phyloP scores from a whole-genome alignment of 2,888 invertebrate genomes.

The Venustoraphidia nigricollis region DNA sequence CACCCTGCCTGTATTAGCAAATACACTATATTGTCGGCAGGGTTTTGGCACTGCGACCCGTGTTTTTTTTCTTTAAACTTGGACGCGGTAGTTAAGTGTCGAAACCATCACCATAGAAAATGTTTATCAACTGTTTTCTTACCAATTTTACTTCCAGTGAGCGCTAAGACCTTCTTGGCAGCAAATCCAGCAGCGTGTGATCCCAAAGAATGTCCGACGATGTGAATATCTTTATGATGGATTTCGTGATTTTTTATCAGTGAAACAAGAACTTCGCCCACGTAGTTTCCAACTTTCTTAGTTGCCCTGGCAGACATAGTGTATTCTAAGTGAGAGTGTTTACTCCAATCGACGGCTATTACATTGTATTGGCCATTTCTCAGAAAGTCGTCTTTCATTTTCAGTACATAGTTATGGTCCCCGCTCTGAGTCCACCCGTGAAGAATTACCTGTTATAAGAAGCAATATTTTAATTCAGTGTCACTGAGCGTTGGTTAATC shows the following conservation, averaged over 20 bases:
- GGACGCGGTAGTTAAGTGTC: too few species aligned
- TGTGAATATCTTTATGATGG: conserved; percentile 24
- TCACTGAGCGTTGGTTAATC: too few species aligned
- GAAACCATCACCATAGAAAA: too few species aligned
- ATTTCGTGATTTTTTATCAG: conserved; percentile 22
- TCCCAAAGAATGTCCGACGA: conserved; percentile 28
- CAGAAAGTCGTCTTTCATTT: conserved; percentile 27
- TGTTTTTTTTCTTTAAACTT: too few species aligned
- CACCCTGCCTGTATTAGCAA: too few species aligned
- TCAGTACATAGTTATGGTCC: conserved; percentile 21
- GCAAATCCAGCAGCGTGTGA: conserved; percentile 26
- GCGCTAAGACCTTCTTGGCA: conserved; percentile 14
- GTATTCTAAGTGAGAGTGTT: conserved; percentile 16
- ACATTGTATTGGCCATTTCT: conserved; percentile 26
- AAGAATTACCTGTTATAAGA: conserved; percentile 20
- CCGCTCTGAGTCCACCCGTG: conserved; percentile 34
- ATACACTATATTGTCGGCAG: too few species aligned
- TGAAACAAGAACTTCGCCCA: conserved; percentile 25
- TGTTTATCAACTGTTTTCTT: too few species aligned
- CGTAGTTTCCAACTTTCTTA: conserved; percentile 24
- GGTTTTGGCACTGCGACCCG: too few species aligned
- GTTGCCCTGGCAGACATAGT: conserved; percentile 27
- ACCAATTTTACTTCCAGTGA: conserved; percentile 20
- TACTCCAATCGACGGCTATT: conserved; percentile 29
- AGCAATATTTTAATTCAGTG: too few species aligned